Evolutionary conservation across 2,888 invertebrate species (phyloP).

Genomic region (Saturnia pavonia): DNA sequence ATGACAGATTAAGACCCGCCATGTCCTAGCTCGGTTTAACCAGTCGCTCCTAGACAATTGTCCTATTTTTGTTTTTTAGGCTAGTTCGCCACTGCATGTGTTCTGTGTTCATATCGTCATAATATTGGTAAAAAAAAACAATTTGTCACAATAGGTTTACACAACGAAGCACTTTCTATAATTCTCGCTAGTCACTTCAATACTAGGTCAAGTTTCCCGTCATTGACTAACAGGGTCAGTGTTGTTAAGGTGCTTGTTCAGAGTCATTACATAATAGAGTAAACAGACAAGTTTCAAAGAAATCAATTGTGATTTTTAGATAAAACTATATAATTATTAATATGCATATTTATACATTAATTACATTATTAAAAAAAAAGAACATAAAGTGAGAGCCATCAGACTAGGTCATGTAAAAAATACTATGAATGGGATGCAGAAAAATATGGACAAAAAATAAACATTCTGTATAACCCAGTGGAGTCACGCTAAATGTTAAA

Average conservation of each 20-base stretch:
- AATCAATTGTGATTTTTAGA: background rate
- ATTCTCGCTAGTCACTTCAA: conserved; percentile 10
- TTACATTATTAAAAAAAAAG: too few relatives aligned
- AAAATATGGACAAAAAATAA: background rate
- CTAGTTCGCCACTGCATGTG: background rate
- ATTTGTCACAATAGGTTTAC: conserved; percentile 12
- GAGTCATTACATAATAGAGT: background rate
- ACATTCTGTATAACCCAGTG: background rate
- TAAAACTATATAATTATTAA: background rate
- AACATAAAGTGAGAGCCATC: too few relatives aligned
- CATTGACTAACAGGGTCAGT: conserved; percentile 13
- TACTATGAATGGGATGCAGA: too few relatives aligned
- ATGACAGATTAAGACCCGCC: too few relatives aligned
- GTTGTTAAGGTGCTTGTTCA: conserved; percentile 3
- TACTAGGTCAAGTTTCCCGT: conserved; percentile 15
- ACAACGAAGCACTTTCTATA: conserved; percentile 15
- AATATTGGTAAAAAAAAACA: background rate
- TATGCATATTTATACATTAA: too few relatives aligned
- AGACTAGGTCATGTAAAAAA: too few relatives aligned
- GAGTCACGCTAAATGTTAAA: background rate
- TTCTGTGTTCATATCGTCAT: background rate
- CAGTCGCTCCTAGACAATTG: background rate
- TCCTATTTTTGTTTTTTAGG: background rate
- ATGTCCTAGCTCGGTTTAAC: too few relatives aligned
- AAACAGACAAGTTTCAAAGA: background rate